Evolutionary conservation across 2,797 vertebrate species (phyloP), one percentile per base, ranked within the genome.

Genomic region (Lophura swinhoii): DNA sequence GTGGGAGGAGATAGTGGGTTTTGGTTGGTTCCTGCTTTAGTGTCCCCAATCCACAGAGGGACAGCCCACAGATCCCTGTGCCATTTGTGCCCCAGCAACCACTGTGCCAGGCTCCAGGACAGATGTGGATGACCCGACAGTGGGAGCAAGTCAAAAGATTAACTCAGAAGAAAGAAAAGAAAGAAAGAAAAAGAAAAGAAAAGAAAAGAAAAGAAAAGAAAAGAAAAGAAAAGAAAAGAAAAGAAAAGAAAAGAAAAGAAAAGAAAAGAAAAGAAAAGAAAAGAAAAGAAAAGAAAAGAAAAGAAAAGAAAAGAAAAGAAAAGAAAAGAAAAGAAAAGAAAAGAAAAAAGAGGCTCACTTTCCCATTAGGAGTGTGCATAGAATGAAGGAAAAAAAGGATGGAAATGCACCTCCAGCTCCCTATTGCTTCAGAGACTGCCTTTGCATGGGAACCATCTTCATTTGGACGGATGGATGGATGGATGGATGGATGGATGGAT

Each of bases 371-470:
- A 66, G 55, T 39, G 46, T 13, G 31, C 39, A 88, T 20, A 29
- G 43, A 60, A 28, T 49, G 26, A 49, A 31, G 43, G 49, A 23
- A 22, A 26, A 63, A 26, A 63, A 63, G 12, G 28, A 58, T 48
- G 63, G 79, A 84, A 84, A 70, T 24, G 49, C 46, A 78, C n/a
- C 59, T 75, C 95, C 94, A 87, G 85, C 70, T 95, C 83, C 87
- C 90, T 76, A 31, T 15, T 77, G 88, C 90, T 95, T 83, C 4
- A 1, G 24, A 37, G 85, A 56, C 70, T 51, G 73, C 85, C 79
- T 67, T 44, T 4, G 39, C 29, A 11, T 8, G 26, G 37, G 5
- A 69, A 16, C 23, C 3, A 1, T 41, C 1, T 0, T 4, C 10
- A 0, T 21, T 53, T 43, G 43, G 43, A 18, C 17, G 43, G 43